Evolutionary conservation across 1,140 invertebrate species (phyloP).

Genomic region (Whitmania pigra): DNA sequence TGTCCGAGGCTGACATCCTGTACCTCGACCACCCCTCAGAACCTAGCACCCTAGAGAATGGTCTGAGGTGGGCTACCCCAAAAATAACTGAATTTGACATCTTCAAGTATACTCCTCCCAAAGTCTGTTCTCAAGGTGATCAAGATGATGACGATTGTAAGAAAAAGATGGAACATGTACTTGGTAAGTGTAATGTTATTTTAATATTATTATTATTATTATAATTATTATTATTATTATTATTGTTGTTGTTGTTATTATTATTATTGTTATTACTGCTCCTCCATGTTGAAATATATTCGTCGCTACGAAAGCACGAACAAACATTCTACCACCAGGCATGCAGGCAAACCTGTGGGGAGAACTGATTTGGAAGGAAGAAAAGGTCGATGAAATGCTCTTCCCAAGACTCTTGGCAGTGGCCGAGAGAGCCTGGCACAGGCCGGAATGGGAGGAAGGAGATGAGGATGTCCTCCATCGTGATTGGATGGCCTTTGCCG

Average conservation of each 20-base stretch:
- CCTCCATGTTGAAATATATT: too few relatives aligned
- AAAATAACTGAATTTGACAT: constrained; percentile 25
- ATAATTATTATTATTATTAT: too few relatives aligned
- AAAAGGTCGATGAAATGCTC: constrained; percentile 31
- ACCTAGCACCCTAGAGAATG: constrained; percentile 33
- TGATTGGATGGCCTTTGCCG: constrained; percentile 29
- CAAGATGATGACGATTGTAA: too few relatives aligned
- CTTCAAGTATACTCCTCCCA: neutral
- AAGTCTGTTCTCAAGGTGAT: too few relatives aligned
- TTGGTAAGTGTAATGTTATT: too few relatives aligned
- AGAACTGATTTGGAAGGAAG: constrained; percentile 29
- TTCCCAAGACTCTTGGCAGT: constrained; percentile 35
- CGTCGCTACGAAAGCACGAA: too few relatives aligned
- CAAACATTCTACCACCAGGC: neutral
- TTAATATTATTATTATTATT: too few relatives aligned
- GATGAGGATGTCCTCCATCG: too few relatives aligned
- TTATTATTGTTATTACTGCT: neutral
- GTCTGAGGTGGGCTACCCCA: constrained; percentile 34
- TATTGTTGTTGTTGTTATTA: neutral
- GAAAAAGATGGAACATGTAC: too few relatives aligned
- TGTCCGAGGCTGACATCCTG: constrained; percentile 32
- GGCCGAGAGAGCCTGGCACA: constrained; percentile 36
- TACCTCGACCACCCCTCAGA: constrained; percentile 38
- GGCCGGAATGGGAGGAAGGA: constrained; percentile 28
- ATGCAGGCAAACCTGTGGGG: constrained; percentile 28